Evolutionary conservation across 2,888 invertebrate genomes (phyloP).

Genomic region (Acrobasis suavella): DNA sequence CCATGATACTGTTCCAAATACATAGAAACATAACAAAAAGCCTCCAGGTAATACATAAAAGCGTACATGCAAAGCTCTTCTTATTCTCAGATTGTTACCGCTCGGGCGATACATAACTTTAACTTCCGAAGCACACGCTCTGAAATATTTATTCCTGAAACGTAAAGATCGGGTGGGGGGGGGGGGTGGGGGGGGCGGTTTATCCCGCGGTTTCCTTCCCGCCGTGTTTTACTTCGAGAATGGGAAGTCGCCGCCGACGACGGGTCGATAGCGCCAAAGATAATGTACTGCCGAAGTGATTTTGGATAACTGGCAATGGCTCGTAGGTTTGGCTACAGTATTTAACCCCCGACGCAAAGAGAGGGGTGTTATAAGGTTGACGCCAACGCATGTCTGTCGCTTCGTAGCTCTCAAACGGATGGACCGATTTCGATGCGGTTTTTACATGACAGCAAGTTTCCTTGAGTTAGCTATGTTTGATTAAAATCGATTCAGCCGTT

Average conservation of each 20-base stretch:
- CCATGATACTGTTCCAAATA: not conserved
- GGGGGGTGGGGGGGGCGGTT: slow-evolving; percentile 63
- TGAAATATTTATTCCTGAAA: slow-evolving; percentile 83
- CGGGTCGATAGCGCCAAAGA: slow-evolving; percentile 81
- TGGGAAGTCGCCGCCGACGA: slow-evolving; percentile 80
- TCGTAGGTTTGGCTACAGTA: not conserved
- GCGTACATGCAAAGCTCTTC: slow-evolving; percentile 71
- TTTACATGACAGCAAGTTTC: too few species aligned
- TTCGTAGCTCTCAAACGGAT: too few species aligned
- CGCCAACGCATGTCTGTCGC: too few species aligned
- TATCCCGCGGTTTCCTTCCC: slow-evolving; percentile 82
- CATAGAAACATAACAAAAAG: not conserved
- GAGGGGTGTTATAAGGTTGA: too few species aligned
- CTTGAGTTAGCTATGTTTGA: too few species aligned
- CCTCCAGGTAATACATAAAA: slow-evolving; percentile 39
- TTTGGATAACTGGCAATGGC: slow-evolving; percentile 24
- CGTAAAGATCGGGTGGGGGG: slow-evolving; percentile 74
- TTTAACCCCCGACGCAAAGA: not conserved
- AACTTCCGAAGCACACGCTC: slow-evolving; percentile 82
- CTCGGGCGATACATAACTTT: slow-evolving; percentile 79
- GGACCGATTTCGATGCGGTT: too few species aligned
- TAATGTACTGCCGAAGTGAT: slow-evolving; percentile 53
- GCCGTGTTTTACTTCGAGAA: slow-evolving; percentile 82
- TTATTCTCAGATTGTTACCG: slow-evolving; percentile 79
- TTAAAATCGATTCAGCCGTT: too few species aligned